Evolutionary conservation across 2,888 invertebrate species (phyloP).

Genomic region (Hyles lineata): DNA sequence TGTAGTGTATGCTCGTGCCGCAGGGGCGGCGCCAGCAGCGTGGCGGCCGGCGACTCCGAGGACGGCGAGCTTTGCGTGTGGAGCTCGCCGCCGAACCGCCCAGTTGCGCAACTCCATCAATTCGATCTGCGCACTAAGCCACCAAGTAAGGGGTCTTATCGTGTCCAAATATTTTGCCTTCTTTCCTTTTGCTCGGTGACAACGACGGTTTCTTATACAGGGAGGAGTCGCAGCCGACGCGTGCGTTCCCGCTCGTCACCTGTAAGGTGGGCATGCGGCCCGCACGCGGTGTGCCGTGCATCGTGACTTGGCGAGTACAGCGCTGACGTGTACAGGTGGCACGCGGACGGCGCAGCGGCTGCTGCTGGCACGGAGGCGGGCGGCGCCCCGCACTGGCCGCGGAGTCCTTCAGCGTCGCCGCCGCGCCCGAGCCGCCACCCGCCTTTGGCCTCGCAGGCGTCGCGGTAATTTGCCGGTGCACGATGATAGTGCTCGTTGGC

Average conservation of each 20-base stretch:
- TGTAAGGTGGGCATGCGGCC: background rate
- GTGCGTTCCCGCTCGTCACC: conserved; percentile 16
- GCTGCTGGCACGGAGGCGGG: background rate
- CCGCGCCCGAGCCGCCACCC: background rate
- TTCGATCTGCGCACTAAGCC: background rate
- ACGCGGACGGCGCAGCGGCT: background rate
- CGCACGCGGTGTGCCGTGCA: background rate
- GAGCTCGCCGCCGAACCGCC: background rate
- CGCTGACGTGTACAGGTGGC: conserved; percentile 3
- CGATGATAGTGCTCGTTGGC: too few species aligned
- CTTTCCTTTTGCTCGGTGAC: background rate
- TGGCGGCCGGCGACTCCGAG: conserved; percentile 6
- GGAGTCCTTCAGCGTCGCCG: conserved; percentile 10
- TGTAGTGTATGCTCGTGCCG: background rate
- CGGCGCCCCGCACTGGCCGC: background rate
- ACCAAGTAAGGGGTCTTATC: background rate
- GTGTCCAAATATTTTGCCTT: too few species aligned
- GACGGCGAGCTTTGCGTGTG: background rate
- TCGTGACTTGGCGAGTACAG: background rate
- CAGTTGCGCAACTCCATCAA: background rate
- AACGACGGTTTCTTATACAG: background rate
- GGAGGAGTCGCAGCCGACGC: background rate
- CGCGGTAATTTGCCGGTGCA: background rate
- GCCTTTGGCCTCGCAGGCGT: background rate
- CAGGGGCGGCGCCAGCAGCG: background rate